A percentile compares a stretch with the other conserved stretches of the same genome.
Evolutionary conservation across 92 coral and sea anemone species (phyloP).

Genomic region (Metridium senile): DNA sequence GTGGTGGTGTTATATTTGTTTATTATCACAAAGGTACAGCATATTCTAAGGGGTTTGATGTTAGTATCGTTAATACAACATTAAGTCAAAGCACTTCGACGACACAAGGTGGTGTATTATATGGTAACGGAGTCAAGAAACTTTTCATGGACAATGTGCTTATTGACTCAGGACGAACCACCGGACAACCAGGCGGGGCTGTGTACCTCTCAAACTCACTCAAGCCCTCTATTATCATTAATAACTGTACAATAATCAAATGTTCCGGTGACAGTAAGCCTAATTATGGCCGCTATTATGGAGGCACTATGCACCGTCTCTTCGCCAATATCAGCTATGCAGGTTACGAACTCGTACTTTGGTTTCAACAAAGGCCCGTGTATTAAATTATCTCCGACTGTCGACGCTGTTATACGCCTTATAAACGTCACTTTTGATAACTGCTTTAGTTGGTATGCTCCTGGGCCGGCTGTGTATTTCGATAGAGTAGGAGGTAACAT

Average conservation of each 20-base stretch:
- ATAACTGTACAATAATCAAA: conserved; percentile 10
- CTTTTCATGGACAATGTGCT: neutral
- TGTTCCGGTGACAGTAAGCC: conserved; percentile 22
- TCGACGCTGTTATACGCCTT: neutral
- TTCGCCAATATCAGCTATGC: neutral
- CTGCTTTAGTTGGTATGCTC: conserved; percentile 10
- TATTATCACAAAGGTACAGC: neutral
- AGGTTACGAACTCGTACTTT: conserved; percentile 29
- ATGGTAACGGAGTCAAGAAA: neutral
- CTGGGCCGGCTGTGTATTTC: conserved; percentile 16
- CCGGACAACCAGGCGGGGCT: conserved; percentile 5
- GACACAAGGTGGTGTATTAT: neutral
- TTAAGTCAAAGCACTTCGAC: conserved; percentile 1
- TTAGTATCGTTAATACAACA: conserved; percentile 4
- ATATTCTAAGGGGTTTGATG: neutral
- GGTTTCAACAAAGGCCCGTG: conserved; percentile 22
- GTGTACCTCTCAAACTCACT: neutral
- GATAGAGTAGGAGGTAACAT: neutral
- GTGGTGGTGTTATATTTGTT: conserved; percentile 8
- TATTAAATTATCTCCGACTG: neutral
- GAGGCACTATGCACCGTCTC: conserved; percentile 23
- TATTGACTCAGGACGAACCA: conserved; percentile 11
- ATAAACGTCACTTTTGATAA: conserved; percentile 3
- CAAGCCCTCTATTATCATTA: neutral
- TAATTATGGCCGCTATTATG: conserved; percentile 4